phyloP scores from a whole-genome alignment of 2,113 vertebrate species.

The Leptosomus discolor region DNA sequence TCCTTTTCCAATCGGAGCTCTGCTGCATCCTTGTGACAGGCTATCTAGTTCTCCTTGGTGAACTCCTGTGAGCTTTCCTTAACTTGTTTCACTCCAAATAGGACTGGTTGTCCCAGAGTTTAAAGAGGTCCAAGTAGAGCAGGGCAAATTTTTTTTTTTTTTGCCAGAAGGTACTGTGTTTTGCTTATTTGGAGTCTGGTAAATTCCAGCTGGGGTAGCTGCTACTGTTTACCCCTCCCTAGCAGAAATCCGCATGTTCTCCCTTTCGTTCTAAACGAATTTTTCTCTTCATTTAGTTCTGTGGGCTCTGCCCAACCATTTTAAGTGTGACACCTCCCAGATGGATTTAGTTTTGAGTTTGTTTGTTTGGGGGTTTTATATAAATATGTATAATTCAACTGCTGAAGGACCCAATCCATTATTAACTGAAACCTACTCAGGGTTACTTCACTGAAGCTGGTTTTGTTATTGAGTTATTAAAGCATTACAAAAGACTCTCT shows the following conservation, averaged over 20 bases:
- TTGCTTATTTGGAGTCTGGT: neutral
- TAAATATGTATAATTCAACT: neutral
- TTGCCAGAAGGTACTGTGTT: neutral
- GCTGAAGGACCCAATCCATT: neutral
- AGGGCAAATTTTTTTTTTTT: neutral
- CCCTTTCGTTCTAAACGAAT: too few relatives aligned
- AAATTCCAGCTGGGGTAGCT: neutral
- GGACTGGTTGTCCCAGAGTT: neutral
- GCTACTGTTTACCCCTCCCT: neutral
- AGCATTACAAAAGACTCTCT: conserved; percentile 50
- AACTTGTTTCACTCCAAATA: neutral
- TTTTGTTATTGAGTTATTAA: conserved; percentile 4
- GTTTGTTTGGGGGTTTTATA: neutral
- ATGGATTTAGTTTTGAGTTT: neutral
- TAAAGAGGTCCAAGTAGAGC: neutral
- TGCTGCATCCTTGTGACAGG: neutral
- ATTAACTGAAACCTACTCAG: neutral
- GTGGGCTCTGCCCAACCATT: neutral
- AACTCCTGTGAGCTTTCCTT: neutral
- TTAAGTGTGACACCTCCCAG: neutral
- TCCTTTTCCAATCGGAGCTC: neutral
- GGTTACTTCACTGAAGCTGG: neutral
- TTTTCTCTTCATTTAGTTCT: neutral
- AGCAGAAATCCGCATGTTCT: too few relatives aligned
- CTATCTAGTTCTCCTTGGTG: neutral